phyloP scores from a whole-genome alignment of 2,797 vertebrate species.

The Rachycentron canadum region DNA sequence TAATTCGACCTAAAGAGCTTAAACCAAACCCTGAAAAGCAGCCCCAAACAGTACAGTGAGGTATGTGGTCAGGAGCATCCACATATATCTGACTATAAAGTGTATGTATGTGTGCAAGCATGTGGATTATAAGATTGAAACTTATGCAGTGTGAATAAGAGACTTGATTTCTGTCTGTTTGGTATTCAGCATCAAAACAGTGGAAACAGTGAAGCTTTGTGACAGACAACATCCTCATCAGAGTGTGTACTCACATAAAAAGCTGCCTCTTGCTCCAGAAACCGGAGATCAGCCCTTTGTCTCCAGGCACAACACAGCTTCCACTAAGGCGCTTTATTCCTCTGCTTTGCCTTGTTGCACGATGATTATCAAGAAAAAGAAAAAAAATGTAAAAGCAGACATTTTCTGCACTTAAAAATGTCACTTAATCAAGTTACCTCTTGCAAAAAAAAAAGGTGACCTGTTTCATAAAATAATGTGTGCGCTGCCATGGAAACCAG shows the following conservation, averaged over 20 bases:
- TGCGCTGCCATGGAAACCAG: slow-evolving; percentile 79
- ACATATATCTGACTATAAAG: not conserved
- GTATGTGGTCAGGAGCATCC: not conserved
- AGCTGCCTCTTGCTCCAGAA: slow-evolving; percentile 32
- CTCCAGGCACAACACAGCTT: slow-evolving; percentile 5
- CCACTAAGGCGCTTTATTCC: not conserved
- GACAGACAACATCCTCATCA: slow-evolving; percentile 35
- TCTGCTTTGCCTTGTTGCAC: slow-evolving; percentile 34
- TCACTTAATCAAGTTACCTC: slow-evolving; percentile 63
- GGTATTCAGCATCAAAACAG: slow-evolving; percentile 37
- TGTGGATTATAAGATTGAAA: not conserved
- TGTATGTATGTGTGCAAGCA: slow-evolving; percentile 2
- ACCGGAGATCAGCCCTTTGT: slow-evolving; percentile 45
- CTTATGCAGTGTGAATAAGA: slow-evolving; percentile 2
- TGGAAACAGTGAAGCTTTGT: slow-evolving; percentile 16
- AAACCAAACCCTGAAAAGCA: not conserved
- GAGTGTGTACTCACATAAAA: slow-evolving; percentile 29
- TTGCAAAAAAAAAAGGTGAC: slow-evolving; percentile 45
- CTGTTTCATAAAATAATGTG: slow-evolving; percentile 58
- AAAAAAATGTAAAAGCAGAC: slow-evolving; percentile 31
- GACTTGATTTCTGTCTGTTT: slow-evolving; percentile 9
- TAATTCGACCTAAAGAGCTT: not conserved
- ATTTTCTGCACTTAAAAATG: slow-evolving; percentile 56
- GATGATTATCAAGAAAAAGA: not conserved
- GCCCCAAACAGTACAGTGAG: not conserved